These are phyloP conservation scores for Ciconia boyciana DNA, from an alignment of 2,113 vertebrate genomes.

Conservation along the genomic window DNA sequence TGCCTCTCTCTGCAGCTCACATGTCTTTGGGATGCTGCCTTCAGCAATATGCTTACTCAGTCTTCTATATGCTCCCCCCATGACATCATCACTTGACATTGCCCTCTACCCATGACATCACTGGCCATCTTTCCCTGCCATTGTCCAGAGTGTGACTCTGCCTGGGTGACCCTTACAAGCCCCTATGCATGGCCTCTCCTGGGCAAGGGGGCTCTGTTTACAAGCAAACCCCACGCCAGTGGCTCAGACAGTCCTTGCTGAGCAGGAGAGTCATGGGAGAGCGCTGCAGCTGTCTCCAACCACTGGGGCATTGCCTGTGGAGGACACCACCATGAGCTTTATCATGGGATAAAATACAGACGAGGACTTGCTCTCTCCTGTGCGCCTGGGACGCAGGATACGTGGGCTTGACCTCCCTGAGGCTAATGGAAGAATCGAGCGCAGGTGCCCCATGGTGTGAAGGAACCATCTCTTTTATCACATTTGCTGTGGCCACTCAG, in stretches of 20 bases:
- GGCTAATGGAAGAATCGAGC: background rate
- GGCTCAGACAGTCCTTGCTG: background rate
- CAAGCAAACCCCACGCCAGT: background rate
- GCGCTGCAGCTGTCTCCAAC: background rate
- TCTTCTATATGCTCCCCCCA: background rate
- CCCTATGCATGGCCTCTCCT: background rate
- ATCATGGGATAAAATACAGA: background rate
- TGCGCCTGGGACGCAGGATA: fast-evolving
- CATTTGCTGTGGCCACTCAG: background rate
- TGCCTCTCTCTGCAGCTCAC: background rate
- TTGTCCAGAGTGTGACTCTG: background rate
- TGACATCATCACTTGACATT: background rate
- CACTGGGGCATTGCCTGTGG: no score
- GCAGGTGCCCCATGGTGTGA: background rate
- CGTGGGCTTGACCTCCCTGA: background rate
- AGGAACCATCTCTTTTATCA: background rate
- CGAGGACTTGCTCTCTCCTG: background rate
- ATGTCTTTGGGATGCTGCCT: background rate
- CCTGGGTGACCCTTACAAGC: background rate
- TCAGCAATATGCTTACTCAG: background rate
- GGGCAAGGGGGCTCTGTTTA: background rate
- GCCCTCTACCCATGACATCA: background rate
- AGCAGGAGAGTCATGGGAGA: background rate
- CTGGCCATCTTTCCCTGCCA: background rate
- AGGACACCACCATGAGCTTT: background rate